Evolutionary conservation across 2,113 vertebrate genomes (phyloP).

Genomic region (Seriola rivoliana): DNA sequence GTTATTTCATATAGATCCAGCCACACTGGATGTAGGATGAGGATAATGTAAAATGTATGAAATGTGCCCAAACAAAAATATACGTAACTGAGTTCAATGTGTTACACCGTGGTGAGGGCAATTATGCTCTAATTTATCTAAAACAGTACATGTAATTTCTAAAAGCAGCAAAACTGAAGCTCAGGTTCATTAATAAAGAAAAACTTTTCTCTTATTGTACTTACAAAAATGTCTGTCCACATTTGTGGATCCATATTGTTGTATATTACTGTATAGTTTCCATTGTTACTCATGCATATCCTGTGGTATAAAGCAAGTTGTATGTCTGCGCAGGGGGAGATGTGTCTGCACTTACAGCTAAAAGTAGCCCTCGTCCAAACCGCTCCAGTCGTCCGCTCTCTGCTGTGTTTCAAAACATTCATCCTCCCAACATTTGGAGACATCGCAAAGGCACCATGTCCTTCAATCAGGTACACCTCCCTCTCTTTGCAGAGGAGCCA

Average conservation of each 20-base stretch:
- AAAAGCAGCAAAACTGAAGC: too few species aligned
- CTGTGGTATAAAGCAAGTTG: neutral
- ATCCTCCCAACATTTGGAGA: slow-evolving; percentile 91
- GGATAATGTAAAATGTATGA: neutral
- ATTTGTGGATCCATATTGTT: neutral
- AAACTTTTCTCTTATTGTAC: too few species aligned
- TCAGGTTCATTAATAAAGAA: too few species aligned
- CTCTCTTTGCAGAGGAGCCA: neutral
- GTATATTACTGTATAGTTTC: neutral
- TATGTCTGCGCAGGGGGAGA: slow-evolving; percentile 68
- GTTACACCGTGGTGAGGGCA: too few species aligned
- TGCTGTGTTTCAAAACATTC: slow-evolving; percentile 93
- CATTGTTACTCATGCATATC: neutral
- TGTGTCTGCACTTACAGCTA: slow-evolving; percentile 26
- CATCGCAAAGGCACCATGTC: slow-evolving; percentile 92
- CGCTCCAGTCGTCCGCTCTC: slow-evolving; percentile 91
- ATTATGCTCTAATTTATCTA: too few species aligned
- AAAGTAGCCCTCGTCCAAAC: slow-evolving; percentile 79
- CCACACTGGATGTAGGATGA: neutral
- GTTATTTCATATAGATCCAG: neutral
- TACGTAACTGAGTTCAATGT: neutral
- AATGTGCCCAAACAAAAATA: neutral
- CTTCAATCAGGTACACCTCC: slow-evolving; percentile 87
- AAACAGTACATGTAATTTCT: too few species aligned
- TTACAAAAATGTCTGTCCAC: too few species aligned